phyloP scores from a whole-genome alignment of 2,797 vertebrate species.

The Sebastes iracundus region DNA sequence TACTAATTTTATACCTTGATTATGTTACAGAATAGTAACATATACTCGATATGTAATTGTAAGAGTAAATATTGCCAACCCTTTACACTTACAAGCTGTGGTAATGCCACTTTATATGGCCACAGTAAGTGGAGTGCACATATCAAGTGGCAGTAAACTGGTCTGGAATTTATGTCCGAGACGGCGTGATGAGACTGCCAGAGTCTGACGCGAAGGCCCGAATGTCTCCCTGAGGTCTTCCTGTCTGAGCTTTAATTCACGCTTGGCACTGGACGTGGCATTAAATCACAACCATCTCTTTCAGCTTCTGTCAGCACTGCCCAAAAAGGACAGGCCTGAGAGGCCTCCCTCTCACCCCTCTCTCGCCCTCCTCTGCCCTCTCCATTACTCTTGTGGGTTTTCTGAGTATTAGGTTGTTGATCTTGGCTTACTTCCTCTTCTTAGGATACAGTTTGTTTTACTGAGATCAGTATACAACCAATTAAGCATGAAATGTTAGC shows the following conservation, averaged over 20 bases:
- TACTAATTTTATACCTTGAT: neutral
- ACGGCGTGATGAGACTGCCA: conserved; percentile 60
- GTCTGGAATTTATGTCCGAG: conserved; percentile 63
- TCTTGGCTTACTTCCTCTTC: conserved; percentile 26
- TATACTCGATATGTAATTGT: neutral
- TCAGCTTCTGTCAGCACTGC: conserved; percentile 68
- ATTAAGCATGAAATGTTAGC: neutral
- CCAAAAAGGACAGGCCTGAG: conserved; percentile 70
- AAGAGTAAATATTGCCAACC: conserved; percentile 32
- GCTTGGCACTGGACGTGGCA: conserved; percentile 53
- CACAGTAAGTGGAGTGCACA: conserved; percentile 37
- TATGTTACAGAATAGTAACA: neutral
- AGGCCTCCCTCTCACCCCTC: conserved; percentile 29
- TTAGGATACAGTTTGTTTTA: conserved; percentile 29
- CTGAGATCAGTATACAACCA: conserved; percentile 3
- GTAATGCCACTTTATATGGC: conserved; percentile 59
- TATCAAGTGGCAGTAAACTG: conserved; percentile 66
- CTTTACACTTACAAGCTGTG: conserved; percentile 38
- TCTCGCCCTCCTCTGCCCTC: conserved; percentile 19
- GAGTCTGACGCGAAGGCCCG: conserved; percentile 62
- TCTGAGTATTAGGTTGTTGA: conserved; percentile 57
- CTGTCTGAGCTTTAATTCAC: conserved; percentile 58
- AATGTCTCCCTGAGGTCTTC: conserved; percentile 62
- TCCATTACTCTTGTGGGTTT: conserved; percentile 45
- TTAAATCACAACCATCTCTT: conserved; percentile 68